Conservation (phyloP, 2,797 vertebrate genomes). For the Anguilla marmorata region DNA sequence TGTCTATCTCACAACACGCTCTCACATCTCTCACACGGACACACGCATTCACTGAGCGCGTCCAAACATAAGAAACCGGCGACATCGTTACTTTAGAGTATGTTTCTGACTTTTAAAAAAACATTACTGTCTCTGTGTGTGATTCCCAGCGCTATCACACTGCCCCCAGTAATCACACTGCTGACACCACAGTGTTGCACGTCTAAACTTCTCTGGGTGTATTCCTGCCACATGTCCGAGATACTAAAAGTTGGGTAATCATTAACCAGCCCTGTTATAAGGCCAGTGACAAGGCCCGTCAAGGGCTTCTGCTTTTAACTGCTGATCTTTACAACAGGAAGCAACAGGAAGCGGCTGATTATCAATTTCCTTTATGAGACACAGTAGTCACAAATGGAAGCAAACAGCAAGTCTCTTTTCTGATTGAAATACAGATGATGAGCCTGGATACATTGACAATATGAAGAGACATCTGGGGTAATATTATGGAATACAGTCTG, state of each 20-base stretch:
- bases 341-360: not conserved
- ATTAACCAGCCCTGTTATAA: constrained; percentile 2
- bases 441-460: too few relatives aligned
- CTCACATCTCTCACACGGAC: not conserved
- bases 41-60: not conserved
- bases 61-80: not conserved
- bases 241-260: not conserved
- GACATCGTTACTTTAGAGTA: not conserved
- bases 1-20: not conserved
- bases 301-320: not conserved
- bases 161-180: not conserved
- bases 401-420: not conserved
- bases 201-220: not conserved
- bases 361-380: not conserved
- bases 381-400: not conserved
- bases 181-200: not conserved
- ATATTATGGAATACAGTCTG: not conserved
- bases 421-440: not conserved
- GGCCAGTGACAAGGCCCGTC: not conserved
- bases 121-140: not conserved
- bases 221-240: not conserved
- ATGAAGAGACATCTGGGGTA: not conserved
- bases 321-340: not conserved
- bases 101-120: not conserved
- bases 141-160: not conserved